Evolutionary conservation across 2,888 invertebrate species (phyloP).

Genomic region (Meloe dianella): DNA sequence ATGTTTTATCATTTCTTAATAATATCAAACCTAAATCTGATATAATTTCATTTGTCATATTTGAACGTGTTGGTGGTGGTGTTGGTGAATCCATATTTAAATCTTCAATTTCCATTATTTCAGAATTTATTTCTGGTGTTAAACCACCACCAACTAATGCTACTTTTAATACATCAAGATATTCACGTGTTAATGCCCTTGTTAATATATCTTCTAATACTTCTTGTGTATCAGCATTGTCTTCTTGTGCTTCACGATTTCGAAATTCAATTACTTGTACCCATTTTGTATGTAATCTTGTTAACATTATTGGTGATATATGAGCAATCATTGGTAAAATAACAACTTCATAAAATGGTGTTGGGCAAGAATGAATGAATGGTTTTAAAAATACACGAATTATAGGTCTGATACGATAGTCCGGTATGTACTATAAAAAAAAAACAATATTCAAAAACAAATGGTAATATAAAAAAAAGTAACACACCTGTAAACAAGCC

Average conservation of each 20-base stretch:
- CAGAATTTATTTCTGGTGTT: conserved; percentile 62
- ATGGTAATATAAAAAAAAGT: too few relatives aligned
- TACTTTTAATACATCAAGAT: conserved; percentile 80
- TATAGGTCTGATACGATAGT: conserved; percentile 82
- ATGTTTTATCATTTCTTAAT: conserved; percentile 69
- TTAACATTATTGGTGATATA: conserved; percentile 77
- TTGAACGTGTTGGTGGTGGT: conserved; percentile 57
- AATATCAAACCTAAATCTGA: conserved; percentile 76
- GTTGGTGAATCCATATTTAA: conserved; percentile 74
- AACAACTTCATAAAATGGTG: conserved; percentile 76
- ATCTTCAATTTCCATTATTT: conserved; percentile 70
- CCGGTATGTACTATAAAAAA: conserved; percentile 72
- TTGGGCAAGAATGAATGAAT: conserved; percentile 85
- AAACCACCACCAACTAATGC: conserved; percentile 74
- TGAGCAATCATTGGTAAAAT: conserved; percentile 80
- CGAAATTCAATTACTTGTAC: conserved; percentile 77
- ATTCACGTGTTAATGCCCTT: conserved; percentile 84
- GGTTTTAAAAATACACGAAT: conserved; percentile 86
- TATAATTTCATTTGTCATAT: conserved; percentile 72
- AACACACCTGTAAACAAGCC: conserved; percentile 67
- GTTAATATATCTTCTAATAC: conserved; percentile 86
- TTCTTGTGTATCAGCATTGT: conserved; percentile 82
- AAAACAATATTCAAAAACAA: conserved; percentile 35
- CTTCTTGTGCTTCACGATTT: conserved; percentile 77
- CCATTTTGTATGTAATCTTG: conserved; percentile 78